Percentiles rank a stretch among this genome's conserved stretches.
These are phyloP conservation scores for Eristalis intricaria DNA, from an alignment of 2,888 invertebrate genomes.

Conservation along the genomic window DNA sequence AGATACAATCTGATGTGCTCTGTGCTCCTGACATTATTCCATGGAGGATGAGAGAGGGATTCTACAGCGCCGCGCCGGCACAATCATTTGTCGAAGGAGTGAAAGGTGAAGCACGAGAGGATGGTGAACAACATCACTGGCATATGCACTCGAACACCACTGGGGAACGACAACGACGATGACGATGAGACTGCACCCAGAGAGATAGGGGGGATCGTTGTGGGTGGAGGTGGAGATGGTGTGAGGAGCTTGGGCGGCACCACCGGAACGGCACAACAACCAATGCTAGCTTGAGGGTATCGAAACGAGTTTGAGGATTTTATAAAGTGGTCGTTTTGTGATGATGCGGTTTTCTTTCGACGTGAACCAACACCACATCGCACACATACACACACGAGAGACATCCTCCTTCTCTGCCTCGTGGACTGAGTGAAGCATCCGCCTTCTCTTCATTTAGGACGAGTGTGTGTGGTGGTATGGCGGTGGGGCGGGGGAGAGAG, in stretches of 20 bases:
- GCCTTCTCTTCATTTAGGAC: slow-evolving; percentile 6
- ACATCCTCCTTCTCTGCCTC: neutral
- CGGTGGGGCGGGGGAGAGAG: neutral
- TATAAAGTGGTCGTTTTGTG: slow-evolving; percentile 71
- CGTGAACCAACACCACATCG: slow-evolving; percentile 59
- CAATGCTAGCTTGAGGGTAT: slow-evolving; percentile 60
- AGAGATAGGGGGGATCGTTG: slow-evolving; percentile 6
- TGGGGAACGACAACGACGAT: slow-evolving; percentile 11
- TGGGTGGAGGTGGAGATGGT: slow-evolving; percentile 23
- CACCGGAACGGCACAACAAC: neutral
- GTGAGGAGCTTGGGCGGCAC: neutral
- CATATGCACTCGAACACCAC: slow-evolving; percentile 61
- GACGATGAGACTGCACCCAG: neutral
- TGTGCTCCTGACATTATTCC: neutral
- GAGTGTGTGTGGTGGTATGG: neutral
- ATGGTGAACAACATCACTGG: slow-evolving; percentile 51
- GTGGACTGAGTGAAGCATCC: neutral
- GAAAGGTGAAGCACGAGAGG: slow-evolving; percentile 37
- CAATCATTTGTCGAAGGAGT: neutral
- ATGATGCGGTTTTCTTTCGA: slow-evolving; percentile 72
- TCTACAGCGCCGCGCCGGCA: neutral
- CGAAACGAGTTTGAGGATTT: slow-evolving; percentile 70
- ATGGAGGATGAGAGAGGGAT: neutral
- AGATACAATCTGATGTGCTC: slow-evolving; percentile 47
- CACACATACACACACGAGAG: slow-evolving; percentile 18